Evolutionary conservation across 2,797 vertebrate genomes (phyloP).

Genomic region (Salmo trutta): DNA sequence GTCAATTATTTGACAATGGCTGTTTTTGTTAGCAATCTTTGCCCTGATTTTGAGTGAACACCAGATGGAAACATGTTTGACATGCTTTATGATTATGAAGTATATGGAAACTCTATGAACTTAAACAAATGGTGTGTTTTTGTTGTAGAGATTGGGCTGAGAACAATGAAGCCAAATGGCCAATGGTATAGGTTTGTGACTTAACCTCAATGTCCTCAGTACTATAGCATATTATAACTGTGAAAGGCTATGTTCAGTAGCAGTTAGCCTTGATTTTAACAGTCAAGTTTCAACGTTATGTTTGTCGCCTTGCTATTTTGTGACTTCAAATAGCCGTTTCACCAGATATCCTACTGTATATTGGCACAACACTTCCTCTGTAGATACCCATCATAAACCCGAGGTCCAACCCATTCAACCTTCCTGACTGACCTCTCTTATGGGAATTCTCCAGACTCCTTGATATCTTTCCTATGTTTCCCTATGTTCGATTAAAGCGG

Average conservation of each 20-base stretch:
- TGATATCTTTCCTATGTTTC: conserved; percentile 44
- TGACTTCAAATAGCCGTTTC: not conserved
- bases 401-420: not conserved
- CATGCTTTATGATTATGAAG: conserved; percentile 15
- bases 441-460: conserved; percentile 38
- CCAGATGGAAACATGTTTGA: conserved; percentile 21
- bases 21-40: conserved; percentile 16
- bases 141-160: not conserved
- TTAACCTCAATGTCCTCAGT: not conserved
- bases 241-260: not conserved
- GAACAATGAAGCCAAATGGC: not conserved
- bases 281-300: not conserved
- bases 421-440: conserved; percentile 14
- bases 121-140: conserved; percentile 9
- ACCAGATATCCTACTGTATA: not conserved
- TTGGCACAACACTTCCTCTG: not conserved
- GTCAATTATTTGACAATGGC: conserved; percentile 42
- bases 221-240: not conserved
- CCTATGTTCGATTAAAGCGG: conserved; percentile 50
- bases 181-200: not conserved
- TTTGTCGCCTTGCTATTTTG: not conserved
- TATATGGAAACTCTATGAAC: conserved; percentile 1
- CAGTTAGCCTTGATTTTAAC: not conserved
- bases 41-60: conserved; percentile 11
- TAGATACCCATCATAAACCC: not conserved